phyloP scores from a whole-genome alignment of 2,113 vertebrate species.

The Pungitius pungitius region DNA sequence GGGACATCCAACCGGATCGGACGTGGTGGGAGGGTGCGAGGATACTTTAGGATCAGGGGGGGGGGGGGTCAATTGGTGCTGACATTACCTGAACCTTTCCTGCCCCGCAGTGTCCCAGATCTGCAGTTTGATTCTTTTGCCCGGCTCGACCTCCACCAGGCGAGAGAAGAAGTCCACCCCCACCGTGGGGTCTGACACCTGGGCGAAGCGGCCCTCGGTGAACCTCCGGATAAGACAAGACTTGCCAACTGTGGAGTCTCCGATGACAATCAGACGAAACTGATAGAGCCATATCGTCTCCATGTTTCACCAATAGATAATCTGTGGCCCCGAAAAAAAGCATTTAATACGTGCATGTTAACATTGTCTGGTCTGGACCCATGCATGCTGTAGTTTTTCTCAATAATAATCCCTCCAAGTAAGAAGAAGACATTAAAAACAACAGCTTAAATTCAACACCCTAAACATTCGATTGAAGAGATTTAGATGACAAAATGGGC shows the following conservation, averaged over 20 bases:
- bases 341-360: background rate
- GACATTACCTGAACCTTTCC: slow-evolving; percentile 88
- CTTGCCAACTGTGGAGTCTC: slow-evolving; percentile 95
- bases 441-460: background rate
- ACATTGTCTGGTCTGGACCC: background rate
- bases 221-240: slow-evolving; percentile 94
- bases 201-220: slow-evolving; percentile 93
- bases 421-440: background rate
- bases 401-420: background rate
- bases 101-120: slow-evolving; percentile 93
- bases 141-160: slow-evolving; percentile 94
- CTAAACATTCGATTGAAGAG: slow-evolving; percentile 1
- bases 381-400: background rate
- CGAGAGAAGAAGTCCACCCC: slow-evolving; percentile 97
- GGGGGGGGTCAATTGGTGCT: background rate
- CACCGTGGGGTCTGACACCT: slow-evolving; percentile 94
- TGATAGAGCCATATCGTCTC: slow-evolving; percentile 98
- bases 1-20: background rate
- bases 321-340: slow-evolving; percentile 42
- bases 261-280: slow-evolving; percentile 95
- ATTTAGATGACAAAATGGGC: background rate
- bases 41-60: background rate
- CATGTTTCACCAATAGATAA: slow-evolving; percentile 77
- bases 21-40: background rate
- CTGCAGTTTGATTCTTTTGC: slow-evolving; percentile 94